Conservation (phyloP, 2,888 invertebrate species). For the Apamea anceps region DNA sequence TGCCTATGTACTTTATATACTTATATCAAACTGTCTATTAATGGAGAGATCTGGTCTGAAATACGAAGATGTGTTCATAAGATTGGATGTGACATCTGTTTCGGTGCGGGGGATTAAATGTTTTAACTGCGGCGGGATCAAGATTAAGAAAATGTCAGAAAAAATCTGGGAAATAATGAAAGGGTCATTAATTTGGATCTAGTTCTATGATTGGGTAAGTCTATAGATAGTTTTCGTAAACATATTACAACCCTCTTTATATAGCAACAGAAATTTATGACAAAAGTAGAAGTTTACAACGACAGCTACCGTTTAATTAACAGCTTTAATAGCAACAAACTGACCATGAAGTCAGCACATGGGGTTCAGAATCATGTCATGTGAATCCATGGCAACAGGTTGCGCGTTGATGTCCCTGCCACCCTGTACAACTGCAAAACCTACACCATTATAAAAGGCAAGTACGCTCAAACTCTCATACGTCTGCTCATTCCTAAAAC, state of each 20-base stretch:
- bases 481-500: not conserved
- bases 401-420: too few species aligned
- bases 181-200: not conserved
- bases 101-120: not conserved
- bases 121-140: not conserved
- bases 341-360: too few species aligned
- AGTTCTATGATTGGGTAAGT: too few species aligned
- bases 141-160: too few species aligned
- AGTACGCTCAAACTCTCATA: not conserved
- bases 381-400: too few species aligned
- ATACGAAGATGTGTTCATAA: not conserved
- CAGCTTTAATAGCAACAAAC: not conserved
- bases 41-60: constrained; percentile 32
- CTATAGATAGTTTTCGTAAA: not conserved
- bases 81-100: constrained; percentile 32
- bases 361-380: too few species aligned
- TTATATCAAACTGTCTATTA: constrained; percentile 55
- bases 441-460: not conserved
- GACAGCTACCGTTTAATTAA: not conserved
- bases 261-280: not conserved
- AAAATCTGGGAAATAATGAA: not conserved
- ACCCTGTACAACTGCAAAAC: not conserved
- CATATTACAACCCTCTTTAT: not conserved
- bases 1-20: constrained; percentile 48
- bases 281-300: not conserved